phyloP scores from a whole-genome alignment of 2,888 invertebrate species.

The Sarcophaga carnaria region DNA sequence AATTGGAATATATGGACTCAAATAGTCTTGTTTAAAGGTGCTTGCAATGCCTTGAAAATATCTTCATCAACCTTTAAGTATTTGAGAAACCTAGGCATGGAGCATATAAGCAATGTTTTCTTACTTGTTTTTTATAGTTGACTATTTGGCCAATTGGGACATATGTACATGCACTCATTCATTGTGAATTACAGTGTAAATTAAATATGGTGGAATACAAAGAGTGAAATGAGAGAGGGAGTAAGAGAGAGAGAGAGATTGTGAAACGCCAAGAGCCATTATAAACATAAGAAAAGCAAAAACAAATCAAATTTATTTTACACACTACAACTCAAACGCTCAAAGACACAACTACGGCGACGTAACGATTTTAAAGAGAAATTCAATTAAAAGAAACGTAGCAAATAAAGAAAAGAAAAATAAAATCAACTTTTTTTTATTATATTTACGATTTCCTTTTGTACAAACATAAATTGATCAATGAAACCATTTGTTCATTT shows the following conservation, averaged over 20 bases:
- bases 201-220: background rate
- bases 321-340: background rate
- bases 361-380: background rate
- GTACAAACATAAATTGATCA: background rate
- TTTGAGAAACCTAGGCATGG: no score
- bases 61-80: no score
- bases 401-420: constrained; percentile 21
- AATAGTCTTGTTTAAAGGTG: no score
- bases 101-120: no score
- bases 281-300: no score
- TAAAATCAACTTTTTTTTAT: constrained; percentile 1
- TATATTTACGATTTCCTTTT: constrained; percentile 44
- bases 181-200: background rate
- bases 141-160: background rate
- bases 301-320: no score
- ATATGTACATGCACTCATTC: background rate
- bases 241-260: background rate
- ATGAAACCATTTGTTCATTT: background rate
- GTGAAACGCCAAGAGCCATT: background rate
- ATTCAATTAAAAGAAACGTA: constrained; percentile 37
- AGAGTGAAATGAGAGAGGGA: background rate
- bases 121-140: background rate
- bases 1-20: no score
- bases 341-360: background rate
- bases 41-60: no score